phyloP scores from a whole-genome alignment of 1,140 invertebrate genomes.

The Leptinotarsa texana region DNA sequence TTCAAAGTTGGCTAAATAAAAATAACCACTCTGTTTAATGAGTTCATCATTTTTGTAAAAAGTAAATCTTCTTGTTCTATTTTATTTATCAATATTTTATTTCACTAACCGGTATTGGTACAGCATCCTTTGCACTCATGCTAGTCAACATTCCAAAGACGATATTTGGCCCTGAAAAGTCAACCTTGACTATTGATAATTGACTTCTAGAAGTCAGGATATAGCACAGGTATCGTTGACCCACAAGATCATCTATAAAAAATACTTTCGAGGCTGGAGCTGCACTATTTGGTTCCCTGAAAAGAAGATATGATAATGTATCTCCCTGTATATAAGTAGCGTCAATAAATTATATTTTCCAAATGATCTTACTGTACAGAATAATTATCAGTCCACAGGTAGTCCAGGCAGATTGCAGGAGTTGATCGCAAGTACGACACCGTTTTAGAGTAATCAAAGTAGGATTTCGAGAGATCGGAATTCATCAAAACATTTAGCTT shows the following conservation, averaged over 20 bases:
- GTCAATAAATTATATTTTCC: constrained; percentile 6
- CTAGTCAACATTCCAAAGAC: constrained; percentile 75
- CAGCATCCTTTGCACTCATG: constrained; percentile 82
- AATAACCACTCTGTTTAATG: no score
- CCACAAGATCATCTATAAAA: constrained; percentile 78
- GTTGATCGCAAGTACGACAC: constrained; percentile 54
- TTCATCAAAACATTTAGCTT: constrained; percentile 13
- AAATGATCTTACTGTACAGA: constrained; percentile 37
- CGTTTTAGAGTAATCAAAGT: constrained; percentile 43
- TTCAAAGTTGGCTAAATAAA: no score
- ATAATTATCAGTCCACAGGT: constrained; percentile 81
- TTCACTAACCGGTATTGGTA: constrained; percentile 68
- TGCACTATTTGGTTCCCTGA: constrained; percentile 54
- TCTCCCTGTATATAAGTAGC: no score
- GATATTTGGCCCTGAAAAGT: constrained; percentile 70
- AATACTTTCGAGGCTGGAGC: constrained; percentile 77
- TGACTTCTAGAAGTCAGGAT: constrained; percentile 69
- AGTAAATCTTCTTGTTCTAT: background rate
- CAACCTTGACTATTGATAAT: constrained; percentile 75
- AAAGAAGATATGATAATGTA: constrained; percentile 29
- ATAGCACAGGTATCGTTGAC: constrained; percentile 83
- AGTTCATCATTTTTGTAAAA: no score
- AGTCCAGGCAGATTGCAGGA: constrained; percentile 84
- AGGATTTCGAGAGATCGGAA: constrained; percentile 31
- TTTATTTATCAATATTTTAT: constrained; percentile 11